Evolutionary conservation across 1,140 invertebrate species (phyloP), one percentile per base, ranked within the genome.

Genomic region (Pissodes strobi): DNA sequence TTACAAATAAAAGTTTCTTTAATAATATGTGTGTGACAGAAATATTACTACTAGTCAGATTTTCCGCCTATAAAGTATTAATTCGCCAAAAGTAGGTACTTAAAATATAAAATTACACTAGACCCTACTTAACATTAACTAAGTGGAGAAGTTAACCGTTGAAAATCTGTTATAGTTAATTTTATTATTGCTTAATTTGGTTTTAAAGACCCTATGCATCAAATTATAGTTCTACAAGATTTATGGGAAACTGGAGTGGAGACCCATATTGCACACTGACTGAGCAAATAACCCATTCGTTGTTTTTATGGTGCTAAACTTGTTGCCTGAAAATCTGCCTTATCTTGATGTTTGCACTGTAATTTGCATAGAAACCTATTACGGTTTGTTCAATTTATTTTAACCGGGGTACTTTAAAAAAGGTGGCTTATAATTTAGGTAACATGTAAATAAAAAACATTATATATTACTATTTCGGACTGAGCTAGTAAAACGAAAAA

Each of bases 231-330:
- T n/a, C 49, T 23, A n/a, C 23, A 22, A 52, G 23, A 52, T 52
- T 52, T 52, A 52, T 52, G 49, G 49, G 49, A 52, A 52, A 52
- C 30, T 52, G 22, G 49, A 52, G 49, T 52, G 22, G 49, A 52
- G 49, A 52, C 49, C 49, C 49, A 52, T 52, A 52, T 52, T 52
- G 49, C 49, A 52, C 49, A 22, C 23, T 34, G 49, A 17, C 49
- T 52, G 49, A 52, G 23, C 49, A 52, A 52, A 52, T 22, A 52
- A 52, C 49, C 49, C 23, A 30, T 13, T 34, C 30, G 49, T 34
- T 30, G 8, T 18, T 52, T 52, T 52, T 52, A 52, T 52, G 25
- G 49, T 22, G 49, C 27, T 52, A 52, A 52, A 52, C 13, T 52
- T 52, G 23, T 18, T 52, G 25, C 49, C 27, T 52, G 49, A 19